Conservation (phyloP, 2,797 vertebrate genomes). For the Myotis findleyi region DNA sequence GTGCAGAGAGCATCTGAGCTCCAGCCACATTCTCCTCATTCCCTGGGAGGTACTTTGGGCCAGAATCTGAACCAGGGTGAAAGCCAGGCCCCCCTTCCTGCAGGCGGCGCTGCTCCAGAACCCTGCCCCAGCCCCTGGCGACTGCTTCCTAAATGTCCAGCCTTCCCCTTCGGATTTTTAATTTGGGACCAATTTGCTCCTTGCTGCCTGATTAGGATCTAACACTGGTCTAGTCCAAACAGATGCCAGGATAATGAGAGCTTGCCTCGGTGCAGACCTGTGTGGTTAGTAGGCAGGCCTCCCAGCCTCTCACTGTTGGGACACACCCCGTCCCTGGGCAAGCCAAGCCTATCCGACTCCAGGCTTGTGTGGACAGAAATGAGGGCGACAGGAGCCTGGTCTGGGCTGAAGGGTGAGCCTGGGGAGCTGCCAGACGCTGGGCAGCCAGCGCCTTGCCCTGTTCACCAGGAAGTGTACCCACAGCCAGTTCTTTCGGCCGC, state of each 20-base stretch:
- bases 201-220: conserved; percentile 52
- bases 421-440: accelerated
- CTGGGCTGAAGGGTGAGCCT: too few relatives aligned
- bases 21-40: neutral
- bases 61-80: neutral
- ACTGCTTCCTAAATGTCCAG: neutral
- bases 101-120: neutral
- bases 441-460: neutral
- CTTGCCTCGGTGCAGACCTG: neutral
- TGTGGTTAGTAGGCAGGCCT: neutral
- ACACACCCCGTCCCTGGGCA: neutral
- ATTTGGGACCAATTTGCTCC: conserved; percentile 61
- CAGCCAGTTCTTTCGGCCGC: neutral
- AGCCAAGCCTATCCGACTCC: neutral
- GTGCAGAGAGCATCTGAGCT: neutral
- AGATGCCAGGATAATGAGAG: neutral
- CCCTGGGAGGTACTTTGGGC: neutral
- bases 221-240: conserved; percentile 19
- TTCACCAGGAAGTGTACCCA: neutral
- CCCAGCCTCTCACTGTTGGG: neutral
- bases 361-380: neutral
- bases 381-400: neutral
- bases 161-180: conserved; percentile 22
- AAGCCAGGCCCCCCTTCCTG: neutral
- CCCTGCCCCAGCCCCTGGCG: neutral